A percentile compares a stretch with the other conserved stretches of the same genome.
These are phyloP conservation scores for Rhizomys pruinosus DNA, from an alignment of 2,113 vertebrate genomes.

Conservation along the genomic window DNA sequence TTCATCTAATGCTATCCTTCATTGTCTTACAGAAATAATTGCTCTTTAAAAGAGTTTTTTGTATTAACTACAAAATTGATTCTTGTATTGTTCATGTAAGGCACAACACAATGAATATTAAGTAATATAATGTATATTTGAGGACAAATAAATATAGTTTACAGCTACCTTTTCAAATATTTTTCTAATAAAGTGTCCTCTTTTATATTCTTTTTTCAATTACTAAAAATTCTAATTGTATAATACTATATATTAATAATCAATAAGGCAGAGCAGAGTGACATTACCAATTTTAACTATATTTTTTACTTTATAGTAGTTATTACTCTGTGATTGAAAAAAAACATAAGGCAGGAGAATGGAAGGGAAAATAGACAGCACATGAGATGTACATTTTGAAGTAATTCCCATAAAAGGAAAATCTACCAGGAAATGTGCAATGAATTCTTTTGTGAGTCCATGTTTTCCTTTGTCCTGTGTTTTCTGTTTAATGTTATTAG, in stretches of 20 bases:
- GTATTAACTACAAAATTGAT: not conserved
- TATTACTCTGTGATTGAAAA: conserved; percentile 24
- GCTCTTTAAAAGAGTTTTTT: not conserved
- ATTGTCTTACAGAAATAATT: not conserved
- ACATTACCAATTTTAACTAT: conserved; percentile 27
- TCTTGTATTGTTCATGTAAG: not conserved
- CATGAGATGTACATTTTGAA: not conserved
- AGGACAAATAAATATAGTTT: not conserved
- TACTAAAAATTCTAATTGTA: conserved; percentile 67
- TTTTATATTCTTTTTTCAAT: not conserved
- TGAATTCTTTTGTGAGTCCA: not conserved
- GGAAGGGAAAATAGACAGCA: not conserved
- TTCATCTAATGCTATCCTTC: not conserved
- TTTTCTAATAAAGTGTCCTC: not conserved
- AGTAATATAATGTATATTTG: not conserved
- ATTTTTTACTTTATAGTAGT: conserved; percentile 37
- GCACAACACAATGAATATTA: not conserved
- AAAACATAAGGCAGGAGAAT: not conserved
- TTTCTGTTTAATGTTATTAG: conserved; percentile 73
- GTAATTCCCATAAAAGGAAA: not conserved
- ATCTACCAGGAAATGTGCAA: not conserved
- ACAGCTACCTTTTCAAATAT: not conserved
- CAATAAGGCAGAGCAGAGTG: conserved; percentile 62
- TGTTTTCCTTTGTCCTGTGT: conserved; percentile 56
- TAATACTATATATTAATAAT: conserved; percentile 71